Conservation (phyloP, 2,797 vertebrate species). For the Coilia nasus region DNA sequence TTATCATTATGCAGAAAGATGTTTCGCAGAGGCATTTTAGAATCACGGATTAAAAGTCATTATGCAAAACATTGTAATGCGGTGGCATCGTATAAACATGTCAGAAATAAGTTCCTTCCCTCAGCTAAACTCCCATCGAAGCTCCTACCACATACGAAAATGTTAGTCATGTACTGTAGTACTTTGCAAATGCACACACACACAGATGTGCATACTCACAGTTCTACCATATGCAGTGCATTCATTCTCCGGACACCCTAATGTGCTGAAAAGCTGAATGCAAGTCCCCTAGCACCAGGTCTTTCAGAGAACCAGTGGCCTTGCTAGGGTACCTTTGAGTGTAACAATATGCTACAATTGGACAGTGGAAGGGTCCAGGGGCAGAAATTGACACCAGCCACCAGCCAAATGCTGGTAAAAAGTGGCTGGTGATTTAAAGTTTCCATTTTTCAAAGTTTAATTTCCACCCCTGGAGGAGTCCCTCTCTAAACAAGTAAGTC, state of each 20-base stretch:
- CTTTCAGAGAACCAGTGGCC: background rate
- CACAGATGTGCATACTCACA: background rate
- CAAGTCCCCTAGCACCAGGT: background rate
- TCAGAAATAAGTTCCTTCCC: background rate
- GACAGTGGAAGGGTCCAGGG: background rate
- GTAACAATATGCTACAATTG: conserved; percentile 10
- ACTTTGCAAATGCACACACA: background rate
- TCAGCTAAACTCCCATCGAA: background rate
- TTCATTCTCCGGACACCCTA: background rate
- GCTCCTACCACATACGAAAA: background rate
- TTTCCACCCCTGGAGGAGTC: background rate
- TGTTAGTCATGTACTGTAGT: background rate
- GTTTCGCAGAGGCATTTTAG: too few species aligned
- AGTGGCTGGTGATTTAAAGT: too few species aligned
- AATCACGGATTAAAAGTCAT: too few species aligned
- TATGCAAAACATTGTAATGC: background rate
- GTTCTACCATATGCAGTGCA: background rate
- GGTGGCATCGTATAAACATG: background rate
- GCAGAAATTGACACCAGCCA: too few species aligned
- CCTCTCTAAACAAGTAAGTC: background rate
- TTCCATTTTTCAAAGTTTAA: too few species aligned
- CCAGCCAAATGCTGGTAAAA: too few species aligned
- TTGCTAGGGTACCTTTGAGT: background rate
- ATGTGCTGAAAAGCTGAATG: background rate
- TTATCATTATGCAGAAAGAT: too few species aligned